These are phyloP conservation scores for Ceyx cyanopectus DNA, from an alignment of 2,113 vertebrate genomes.

Conservation along the genomic window DNA sequence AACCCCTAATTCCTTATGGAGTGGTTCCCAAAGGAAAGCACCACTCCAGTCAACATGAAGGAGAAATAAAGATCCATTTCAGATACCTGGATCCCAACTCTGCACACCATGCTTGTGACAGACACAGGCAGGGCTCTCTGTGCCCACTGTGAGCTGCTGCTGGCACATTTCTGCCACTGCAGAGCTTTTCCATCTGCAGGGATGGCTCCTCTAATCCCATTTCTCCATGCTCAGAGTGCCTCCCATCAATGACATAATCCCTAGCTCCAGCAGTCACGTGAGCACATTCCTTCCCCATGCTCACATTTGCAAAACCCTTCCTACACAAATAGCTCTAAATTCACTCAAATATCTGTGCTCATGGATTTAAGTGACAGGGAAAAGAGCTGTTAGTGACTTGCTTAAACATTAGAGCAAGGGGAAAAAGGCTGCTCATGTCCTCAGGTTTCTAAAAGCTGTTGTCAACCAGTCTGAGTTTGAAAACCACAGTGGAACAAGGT, in stretches of 20 bases:
- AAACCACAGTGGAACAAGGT: background rate
- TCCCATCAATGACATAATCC: background rate
- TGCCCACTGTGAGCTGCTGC: background rate
- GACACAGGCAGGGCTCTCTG: background rate
- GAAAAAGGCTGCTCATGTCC: background rate
- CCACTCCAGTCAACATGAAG: accelerated
- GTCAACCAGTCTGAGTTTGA: background rate
- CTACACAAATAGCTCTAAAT: background rate
- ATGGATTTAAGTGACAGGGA: background rate
- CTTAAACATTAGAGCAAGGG: background rate
- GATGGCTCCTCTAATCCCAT: background rate
- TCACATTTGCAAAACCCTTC: background rate
- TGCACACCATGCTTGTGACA: accelerated
- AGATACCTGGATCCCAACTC: background rate
- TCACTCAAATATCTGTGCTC: background rate
- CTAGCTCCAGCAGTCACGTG: background rate
- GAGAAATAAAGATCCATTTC: background rate
- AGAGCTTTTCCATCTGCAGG: background rate
- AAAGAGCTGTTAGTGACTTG: background rate
- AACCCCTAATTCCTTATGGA: background rate
- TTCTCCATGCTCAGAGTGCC: background rate
- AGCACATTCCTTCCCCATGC: background rate
- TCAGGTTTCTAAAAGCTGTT: background rate
- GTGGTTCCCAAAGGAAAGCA: background rate
- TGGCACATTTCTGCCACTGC: background rate